Evolutionary conservation across 53 echinoderm and acorn worm genomes (phyloP).

Genomic region (Patiria pectinifera): DNA sequence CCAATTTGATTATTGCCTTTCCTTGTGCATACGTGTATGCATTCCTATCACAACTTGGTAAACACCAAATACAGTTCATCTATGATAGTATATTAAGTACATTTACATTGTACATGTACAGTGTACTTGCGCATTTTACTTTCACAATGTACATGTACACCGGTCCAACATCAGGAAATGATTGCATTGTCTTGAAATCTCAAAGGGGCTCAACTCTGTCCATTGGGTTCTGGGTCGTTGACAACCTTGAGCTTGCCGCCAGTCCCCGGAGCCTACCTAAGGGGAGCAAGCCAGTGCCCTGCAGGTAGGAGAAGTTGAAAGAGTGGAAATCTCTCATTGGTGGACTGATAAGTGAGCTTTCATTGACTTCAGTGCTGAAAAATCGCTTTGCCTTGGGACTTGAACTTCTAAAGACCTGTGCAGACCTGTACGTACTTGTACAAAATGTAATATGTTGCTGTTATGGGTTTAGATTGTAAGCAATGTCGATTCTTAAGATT

Average conservation of each 20-base stretch:
- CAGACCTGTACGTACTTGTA: neutral
- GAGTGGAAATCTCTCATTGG: conserved; percentile 10
- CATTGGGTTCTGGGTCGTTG: neutral
- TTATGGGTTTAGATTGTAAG: no score
- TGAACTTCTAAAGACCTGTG: neutral
- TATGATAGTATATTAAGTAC: no score
- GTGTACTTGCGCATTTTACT: neutral
- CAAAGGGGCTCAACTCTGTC: neutral
- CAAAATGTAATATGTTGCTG: no score
- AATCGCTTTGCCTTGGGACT: no score
- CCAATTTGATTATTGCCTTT: no score
- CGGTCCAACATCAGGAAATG: neutral
- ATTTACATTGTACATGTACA: neutral
- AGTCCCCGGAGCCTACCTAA: neutral
- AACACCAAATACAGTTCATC: no score
- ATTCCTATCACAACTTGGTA: no score
- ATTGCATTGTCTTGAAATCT: conserved; percentile 10
- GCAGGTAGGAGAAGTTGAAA: conserved; percentile 20
- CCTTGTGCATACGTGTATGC: no score
- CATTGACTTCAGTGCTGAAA: conserved; percentile 26
- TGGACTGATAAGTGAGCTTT: conserved; percentile 47
- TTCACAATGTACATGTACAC: neutral
- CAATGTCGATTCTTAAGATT: no score
- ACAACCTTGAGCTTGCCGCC: neutral
- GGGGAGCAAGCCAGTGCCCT: neutral